Evolutionary conservation across 2,113 vertebrate genomes (phyloP).

Genomic region (Menidia beryllina): DNA sequence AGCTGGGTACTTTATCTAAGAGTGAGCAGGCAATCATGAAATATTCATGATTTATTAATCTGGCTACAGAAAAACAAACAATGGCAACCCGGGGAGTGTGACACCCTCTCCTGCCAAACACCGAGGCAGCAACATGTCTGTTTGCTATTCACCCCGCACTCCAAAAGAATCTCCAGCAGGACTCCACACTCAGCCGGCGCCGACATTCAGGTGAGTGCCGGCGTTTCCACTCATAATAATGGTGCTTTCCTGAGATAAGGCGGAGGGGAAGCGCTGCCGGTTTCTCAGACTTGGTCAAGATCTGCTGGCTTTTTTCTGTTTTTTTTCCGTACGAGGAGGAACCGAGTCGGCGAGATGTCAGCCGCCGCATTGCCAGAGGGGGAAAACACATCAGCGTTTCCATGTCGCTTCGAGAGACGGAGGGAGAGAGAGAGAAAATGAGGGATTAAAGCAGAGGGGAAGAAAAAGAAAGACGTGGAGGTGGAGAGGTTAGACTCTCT

Average conservation of each 20-base stretch:
- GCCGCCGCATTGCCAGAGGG: not conserved
- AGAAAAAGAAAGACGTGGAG: not conserved
- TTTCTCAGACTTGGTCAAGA: constrained; percentile 35
- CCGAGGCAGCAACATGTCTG: constrained; percentile 23
- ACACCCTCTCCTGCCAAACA: constrained; percentile 50
- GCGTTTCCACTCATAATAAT: constrained; percentile 24
- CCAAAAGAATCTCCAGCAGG: constrained; percentile 22
- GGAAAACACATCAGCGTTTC: constrained; percentile 31
- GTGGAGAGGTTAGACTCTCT: not conserved
- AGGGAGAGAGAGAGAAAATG: not conserved
- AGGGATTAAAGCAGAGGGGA: not conserved
- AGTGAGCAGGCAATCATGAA: constrained; percentile 74
- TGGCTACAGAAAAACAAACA: constrained; percentile 78
- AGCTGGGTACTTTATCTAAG: constrained; percentile 69
- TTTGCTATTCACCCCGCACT: constrained; percentile 22
- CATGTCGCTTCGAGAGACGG: constrained; percentile 4
- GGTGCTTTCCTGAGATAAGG: constrained; percentile 50
- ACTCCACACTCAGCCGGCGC: constrained; percentile 31
- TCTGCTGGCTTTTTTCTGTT: constrained; percentile 27
- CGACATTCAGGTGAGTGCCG: constrained; percentile 46
- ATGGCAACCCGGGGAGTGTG: constrained; percentile 52
- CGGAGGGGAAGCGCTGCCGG: constrained; percentile 29
- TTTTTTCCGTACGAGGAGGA: too few species aligned
- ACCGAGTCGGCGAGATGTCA: constrained; percentile 56
- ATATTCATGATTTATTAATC: constrained; percentile 83